Base-by-base conservation (phyloP, 1,140 invertebrate species). In the Meloidogyne chitwoodi region DNA sequence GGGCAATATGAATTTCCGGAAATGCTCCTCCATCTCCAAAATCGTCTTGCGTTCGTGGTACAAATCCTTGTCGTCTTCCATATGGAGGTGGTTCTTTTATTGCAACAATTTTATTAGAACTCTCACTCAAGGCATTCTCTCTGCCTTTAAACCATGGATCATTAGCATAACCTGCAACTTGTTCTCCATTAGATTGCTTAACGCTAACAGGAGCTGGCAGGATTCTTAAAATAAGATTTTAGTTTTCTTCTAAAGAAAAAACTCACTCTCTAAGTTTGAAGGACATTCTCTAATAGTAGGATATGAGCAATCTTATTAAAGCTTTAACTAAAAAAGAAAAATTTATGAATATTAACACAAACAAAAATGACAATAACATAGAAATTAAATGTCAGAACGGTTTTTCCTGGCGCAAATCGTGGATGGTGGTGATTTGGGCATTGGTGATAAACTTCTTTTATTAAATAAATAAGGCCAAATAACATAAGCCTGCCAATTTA, bases 11-110 rank as follows among this genome's bases (percentile, higher is more conserved):
- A 75, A 99, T 96, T 89, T 99, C 97, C 0, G 97, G 96, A 89
- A 95, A 99, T 0, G 97, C 94, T 14, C 97, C 97, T 10, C 97
- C 97, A 92, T 99, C 96, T 83, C 91, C 91, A 90, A 91, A 94
- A 89, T 93, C 93, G 71, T 95, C 93, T 81, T 91, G 90, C 74
- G 90, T 91, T 74, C 95, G 88, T 19, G 96, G 96, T 6, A 97
- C 89, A 94, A 94, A 99, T 85, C 94, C 94, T 89, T 93, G 92
- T 79, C 96, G 91, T 82, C 95, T 92, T 0, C 95, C 95, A 91
- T 99, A 99, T 1, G 95, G 94, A 10, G 96, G 96, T n/a, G 83
- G 79, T 75, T 87, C 82, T 68, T 86, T 87, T 14, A 77, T 72
- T 2, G 81, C 83, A 10, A 83, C 38, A 8, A 77, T 81, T 14